A percentile compares a stretch with the other conserved stretches of the same genome.
Evolutionary conservation across 92 coral and sea anemone species (phyloP).

Genomic region (Blastomussa wellsi): DNA sequence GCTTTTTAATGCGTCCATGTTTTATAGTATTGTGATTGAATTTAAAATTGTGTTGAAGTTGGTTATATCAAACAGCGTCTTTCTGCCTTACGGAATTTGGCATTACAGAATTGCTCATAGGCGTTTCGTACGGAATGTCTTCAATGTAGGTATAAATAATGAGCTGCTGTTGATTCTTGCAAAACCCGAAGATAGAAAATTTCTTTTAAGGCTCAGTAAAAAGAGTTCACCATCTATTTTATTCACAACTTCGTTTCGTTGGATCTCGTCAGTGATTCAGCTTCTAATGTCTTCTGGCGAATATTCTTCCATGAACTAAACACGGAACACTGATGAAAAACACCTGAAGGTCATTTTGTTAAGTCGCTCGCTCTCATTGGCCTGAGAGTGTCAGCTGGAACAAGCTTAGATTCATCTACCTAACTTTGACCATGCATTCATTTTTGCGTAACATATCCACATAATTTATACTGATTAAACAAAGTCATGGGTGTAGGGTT

Average conservation of each 20-base stretch:
- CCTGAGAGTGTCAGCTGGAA: neutral
- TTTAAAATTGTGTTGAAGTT: neutral
- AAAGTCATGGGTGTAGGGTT: neutral
- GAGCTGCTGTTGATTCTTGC: neutral
- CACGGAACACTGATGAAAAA: neutral
- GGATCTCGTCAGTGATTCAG: neutral
- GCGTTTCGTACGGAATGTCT: neutral
- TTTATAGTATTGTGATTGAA: neutral
- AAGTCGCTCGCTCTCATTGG: neutral
- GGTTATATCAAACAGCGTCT: neutral
- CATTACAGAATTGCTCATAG: neutral
- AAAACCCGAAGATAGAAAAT: neutral
- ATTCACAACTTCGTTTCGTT: neutral
- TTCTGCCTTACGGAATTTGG: neutral
- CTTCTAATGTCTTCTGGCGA: neutral
- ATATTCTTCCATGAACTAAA: neutral
- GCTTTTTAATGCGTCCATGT: conserved; percentile 7
- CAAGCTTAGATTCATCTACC: neutral
- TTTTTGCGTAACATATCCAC: neutral
- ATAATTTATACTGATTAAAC: neutral
- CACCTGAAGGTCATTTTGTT: neutral
- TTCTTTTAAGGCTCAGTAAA: too few species aligned
- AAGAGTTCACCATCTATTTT: too few species aligned
- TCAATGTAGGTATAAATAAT: neutral
- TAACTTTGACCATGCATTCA: neutral